phyloP scores from a whole-genome alignment of 2,113 vertebrate species.

The Leuciscus idus region DNA sequence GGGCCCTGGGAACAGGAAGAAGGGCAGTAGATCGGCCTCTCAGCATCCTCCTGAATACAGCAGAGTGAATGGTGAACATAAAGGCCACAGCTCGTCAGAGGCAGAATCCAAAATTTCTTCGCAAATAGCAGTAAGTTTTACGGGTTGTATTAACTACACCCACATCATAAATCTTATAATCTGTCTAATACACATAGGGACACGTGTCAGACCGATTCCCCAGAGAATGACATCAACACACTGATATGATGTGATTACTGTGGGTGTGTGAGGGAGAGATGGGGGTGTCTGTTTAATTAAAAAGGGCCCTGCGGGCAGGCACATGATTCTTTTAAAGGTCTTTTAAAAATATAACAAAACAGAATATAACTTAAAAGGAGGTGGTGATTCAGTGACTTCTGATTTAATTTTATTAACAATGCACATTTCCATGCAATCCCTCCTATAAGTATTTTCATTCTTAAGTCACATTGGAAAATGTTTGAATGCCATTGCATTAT shows the following conservation, averaged over 20 bases:
- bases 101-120: constrained; percentile 84
- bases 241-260: constrained; percentile 35
- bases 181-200: neutral
- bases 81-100: constrained; percentile 62
- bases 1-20: constrained; percentile 81
- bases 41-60: constrained; percentile 73
- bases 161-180: neutral
- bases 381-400: neutral
- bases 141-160: constrained; percentile 46
- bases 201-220: constrained; percentile 23
- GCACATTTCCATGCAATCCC: neutral
- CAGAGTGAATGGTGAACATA: constrained; percentile 81
- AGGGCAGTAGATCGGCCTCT: constrained; percentile 77
- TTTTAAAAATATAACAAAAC: neutral
- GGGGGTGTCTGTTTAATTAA: constrained; percentile 15
- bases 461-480: neutral
- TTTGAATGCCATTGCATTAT: neutral
- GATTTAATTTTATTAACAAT: neutral
- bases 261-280: neutral
- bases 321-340: constrained; percentile 8
- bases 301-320: constrained; percentile 25
- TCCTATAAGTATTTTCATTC: neutral
- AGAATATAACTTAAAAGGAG: neutral
- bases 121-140: constrained; percentile 86
- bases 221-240: constrained; percentile 33